Conservation (phyloP, 2,797 vertebrate species). For the Erethizon dorsatum region DNA sequence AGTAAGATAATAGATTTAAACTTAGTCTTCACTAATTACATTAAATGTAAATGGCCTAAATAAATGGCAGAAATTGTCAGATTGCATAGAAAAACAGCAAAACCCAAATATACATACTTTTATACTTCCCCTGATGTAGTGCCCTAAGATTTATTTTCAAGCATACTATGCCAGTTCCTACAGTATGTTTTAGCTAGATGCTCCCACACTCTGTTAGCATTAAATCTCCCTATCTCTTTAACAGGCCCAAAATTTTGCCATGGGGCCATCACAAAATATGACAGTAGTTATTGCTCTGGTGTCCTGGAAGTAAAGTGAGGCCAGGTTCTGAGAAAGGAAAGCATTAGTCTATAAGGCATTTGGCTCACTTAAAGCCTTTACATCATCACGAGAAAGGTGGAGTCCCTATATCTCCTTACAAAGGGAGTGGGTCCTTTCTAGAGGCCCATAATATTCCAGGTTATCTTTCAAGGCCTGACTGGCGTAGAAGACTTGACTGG, state of each 20-base stretch:
- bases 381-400: background rate
- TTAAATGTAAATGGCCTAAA: constrained; percentile 72
- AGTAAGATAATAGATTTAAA: constrained; percentile 42
- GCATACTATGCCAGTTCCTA: background rate
- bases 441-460: background rate
- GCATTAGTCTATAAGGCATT: background rate
- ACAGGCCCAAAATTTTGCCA: constrained; percentile 22
- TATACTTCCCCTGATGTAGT: background rate
- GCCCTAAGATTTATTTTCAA: background rate
- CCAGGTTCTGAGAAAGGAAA: constrained; percentile 36
- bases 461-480: background rate
- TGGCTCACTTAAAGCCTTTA: constrained; percentile 55
- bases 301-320: background rate
- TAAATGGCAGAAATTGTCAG: constrained; percentile 14
- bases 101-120: background rate
- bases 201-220: background rate
- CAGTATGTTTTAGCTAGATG: background rate
- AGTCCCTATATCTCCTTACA: background rate
- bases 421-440: background rate
- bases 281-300: background rate
- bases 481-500: background rate
- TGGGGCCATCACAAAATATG: background rate
- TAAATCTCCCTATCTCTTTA: background rate
- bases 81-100: constrained; percentile 39
- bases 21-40: constrained; percentile 48